Base-by-base conservation (phyloP, 2,797 vertebrate species). In the Labroides dimidiatus region DNA sequence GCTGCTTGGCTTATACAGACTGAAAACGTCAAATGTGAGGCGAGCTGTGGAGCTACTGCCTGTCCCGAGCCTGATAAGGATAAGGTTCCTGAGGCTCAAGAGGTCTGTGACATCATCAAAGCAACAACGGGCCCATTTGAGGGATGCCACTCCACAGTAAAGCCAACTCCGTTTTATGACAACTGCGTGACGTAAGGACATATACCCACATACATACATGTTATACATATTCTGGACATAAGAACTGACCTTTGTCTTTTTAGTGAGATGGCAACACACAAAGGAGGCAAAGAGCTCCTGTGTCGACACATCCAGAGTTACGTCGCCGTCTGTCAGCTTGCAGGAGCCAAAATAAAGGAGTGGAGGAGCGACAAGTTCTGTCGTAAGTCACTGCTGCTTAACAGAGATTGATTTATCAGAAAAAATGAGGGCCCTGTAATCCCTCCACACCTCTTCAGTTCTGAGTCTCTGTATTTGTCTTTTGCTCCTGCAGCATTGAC, bases 301-400 rank as follows among this genome's bases (percentile, higher is more conserved):
- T 81, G 78, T 37, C 24, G 52, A 45, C 69, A 77, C 24, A 67
- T 81, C 53, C 65, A 74, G 49, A 63, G 19, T 30, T 81, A 77
- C 21, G 69, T 74, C 1, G 20, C 52, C 3, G 39, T 62, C 23
- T 81, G 78, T 65, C 78, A 81, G 65, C 61, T 77, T 2, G 61
- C 62, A 12, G 70, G 65, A 0, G 9, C 23, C 21, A 58, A 66
- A 23, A 66, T 81, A 23, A 51, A n/a, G 3, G 1, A 48, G 45
- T 81, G 78, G 78, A 77, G 78, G 30, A 73, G 16, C 0, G 17
- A 55, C 2, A 14, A 5, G 6, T 55, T 77, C 62, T 81, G 78
- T 50, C 48, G 74, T 81, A 58, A 81, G 78, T 47, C 19, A 19
- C 10, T 11, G n/a, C 43, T 45, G n/a, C 43, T 19, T 4, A 17